A percentile compares a stretch with the other conserved stretches of the same genome.
phyloP scores from a whole-genome alignment of 2,113 vertebrate genomes.

The Mungos mungo region DNA sequence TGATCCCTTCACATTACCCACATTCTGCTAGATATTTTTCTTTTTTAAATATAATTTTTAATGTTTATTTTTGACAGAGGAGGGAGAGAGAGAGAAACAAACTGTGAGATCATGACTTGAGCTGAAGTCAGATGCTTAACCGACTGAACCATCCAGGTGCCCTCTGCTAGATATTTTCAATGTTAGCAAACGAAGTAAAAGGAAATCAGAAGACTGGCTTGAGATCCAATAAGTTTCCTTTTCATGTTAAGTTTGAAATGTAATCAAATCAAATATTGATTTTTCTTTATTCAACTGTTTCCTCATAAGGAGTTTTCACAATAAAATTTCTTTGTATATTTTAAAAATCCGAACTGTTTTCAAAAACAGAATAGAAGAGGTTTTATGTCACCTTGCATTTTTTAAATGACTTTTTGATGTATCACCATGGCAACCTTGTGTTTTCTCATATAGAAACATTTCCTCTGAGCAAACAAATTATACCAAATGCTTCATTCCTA shows the following conservation, averaged over 20 bases:
- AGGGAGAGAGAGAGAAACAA: too few species aligned
- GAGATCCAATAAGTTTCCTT: background rate
- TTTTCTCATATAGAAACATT: conserved; percentile 53
- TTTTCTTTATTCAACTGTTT: conserved; percentile 12
- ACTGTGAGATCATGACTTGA: too few species aligned
- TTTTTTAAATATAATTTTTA: too few species aligned
- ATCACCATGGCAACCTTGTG: conserved; percentile 13
- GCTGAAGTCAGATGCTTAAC: too few species aligned
- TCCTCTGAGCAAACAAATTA: conserved; percentile 40
- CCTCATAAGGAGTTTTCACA: background rate
- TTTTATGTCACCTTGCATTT: background rate
- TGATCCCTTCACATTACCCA: background rate
- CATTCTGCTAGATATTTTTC: background rate
- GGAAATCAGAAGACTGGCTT: background rate
- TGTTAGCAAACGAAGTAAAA: background rate
- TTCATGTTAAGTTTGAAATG: background rate
- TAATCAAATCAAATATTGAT: background rate
- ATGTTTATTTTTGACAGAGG: too few species aligned
- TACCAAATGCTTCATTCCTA: background rate
- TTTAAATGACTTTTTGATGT: background rate
- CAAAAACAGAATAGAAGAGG: background rate
- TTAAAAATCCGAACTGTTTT: background rate
- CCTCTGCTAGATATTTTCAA: background rate
- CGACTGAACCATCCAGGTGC: too few species aligned
- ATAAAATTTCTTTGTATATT: background rate